Conservation (phyloP, 2,113 vertebrate species). For the Chrysochloris asiatica region DNA sequence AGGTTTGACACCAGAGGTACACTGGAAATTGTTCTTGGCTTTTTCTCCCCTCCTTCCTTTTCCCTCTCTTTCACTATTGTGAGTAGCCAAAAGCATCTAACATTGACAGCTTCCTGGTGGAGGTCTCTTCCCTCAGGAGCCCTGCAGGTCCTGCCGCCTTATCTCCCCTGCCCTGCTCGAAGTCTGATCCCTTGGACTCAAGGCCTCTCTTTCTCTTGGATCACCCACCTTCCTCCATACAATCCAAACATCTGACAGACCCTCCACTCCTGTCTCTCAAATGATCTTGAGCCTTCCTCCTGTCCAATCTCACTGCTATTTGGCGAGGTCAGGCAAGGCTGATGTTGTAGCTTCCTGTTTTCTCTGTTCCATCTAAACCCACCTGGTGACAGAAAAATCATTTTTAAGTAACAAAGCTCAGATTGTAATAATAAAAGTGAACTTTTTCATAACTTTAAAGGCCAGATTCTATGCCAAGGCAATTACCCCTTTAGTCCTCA, state of each 20-base stretch:
- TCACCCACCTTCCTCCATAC: background rate
- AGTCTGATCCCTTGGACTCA: no score
- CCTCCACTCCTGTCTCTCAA: no score
- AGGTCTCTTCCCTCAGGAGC: background rate
- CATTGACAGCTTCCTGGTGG: background rate
- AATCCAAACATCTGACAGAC: background rate
- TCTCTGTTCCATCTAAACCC: background rate
- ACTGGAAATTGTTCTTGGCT: background rate
- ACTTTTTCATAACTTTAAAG: background rate
- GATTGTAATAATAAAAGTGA: no score
- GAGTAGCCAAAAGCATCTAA: background rate
- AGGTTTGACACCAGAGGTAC: background rate
- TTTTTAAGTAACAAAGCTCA: no score
- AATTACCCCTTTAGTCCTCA: background rate
- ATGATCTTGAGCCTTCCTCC: no score
- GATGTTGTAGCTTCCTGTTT: background rate
- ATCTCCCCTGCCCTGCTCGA: background rate
- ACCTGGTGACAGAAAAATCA: background rate
- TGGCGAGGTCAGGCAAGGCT: background rate
- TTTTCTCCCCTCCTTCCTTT: background rate
- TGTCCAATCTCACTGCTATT: background rate
- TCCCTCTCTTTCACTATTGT: background rate
- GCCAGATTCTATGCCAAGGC: background rate
- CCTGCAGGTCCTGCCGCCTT: accelerated
- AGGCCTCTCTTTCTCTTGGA: background rate